Percentiles rank a stretch among this genome's conserved stretches.
phyloP scores from a whole-genome alignment of 2,888 invertebrate species.

The Tetropium fuscum region DNA sequence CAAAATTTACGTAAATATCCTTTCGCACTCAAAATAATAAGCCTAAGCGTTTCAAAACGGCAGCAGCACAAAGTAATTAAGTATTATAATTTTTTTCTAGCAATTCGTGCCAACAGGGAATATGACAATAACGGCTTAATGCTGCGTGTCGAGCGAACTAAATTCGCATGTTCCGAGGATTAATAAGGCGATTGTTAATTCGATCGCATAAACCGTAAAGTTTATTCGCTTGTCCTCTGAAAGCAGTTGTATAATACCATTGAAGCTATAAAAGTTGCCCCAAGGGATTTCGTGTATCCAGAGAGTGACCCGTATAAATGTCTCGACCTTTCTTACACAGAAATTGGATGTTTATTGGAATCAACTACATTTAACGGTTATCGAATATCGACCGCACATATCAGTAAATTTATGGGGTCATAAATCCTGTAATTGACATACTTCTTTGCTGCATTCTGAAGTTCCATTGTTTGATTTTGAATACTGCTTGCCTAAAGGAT shows the following conservation, averaged over 20 bases:
- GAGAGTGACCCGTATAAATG: slow-evolving; percentile 43
- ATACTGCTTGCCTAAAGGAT: no score
- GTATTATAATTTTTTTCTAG: no score
- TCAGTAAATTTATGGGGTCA: background rate
- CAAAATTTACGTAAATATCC: no score
- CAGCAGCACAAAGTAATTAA: no score
- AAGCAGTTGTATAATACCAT: slow-evolving; percentile 43
- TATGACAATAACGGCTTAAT: background rate
- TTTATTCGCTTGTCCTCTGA: slow-evolving; percentile 42
- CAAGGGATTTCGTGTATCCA: slow-evolving; percentile 42
- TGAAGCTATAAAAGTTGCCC: slow-evolving; percentile 42
- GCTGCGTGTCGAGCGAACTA: background rate
- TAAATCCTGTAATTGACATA: background rate
- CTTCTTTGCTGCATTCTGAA: background rate
- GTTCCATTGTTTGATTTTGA: no score
- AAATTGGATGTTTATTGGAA: slow-evolving; percentile 45
- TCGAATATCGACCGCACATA: slow-evolving; percentile 12
- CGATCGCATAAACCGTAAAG: slow-evolving; percentile 37
- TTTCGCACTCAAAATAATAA: no score
- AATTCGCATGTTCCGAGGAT: slow-evolving; percentile 5
- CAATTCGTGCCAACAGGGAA: no score
- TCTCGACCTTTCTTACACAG: slow-evolving; percentile 40
- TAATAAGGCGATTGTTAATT: slow-evolving; percentile 37
- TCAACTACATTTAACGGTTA: slow-evolving; percentile 39
- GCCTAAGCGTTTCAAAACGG: no score